phyloP scores from a whole-genome alignment of 2,888 invertebrate genomes.

The Cylindroiulus punctatus region DNA sequence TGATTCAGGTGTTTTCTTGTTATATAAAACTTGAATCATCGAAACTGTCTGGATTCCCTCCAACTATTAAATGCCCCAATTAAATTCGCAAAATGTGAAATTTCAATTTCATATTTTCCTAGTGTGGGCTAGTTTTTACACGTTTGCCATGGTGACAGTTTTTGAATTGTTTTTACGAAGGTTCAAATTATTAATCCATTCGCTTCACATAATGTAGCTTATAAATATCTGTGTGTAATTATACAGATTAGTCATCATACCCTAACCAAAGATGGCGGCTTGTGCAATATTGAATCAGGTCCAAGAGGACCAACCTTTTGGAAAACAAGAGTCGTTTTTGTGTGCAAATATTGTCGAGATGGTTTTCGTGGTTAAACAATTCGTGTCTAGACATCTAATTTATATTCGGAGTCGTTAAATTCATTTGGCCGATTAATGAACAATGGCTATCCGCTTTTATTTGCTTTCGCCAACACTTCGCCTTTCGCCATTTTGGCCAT shows the following conservation, averaged over 20 bases:
- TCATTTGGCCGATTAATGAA: conserved; percentile 42
- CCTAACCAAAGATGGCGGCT: too few species aligned
- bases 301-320: not conserved
- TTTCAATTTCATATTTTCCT: not conserved
- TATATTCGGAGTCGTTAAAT: conserved; percentile 45
- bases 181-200: too few species aligned
- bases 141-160: not conserved
- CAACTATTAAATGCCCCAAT: not conserved
- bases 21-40: not conserved
- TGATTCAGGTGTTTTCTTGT: too few species aligned
- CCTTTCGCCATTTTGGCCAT: conserved; percentile 42
- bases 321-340: not conserved
- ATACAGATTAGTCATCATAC: too few species aligned
- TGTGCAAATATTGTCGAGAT: conserved; percentile 12
- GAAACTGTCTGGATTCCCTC: not conserved
- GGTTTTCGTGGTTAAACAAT: not conserved
- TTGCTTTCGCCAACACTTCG: conserved; percentile 13
- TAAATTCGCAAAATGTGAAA: not conserved
- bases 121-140: not conserved
- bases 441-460: conserved; percentile 34
- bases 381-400: conserved; percentile 29
- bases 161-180: too few species aligned
- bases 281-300: too few species aligned
- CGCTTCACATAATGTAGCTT: too few species aligned
- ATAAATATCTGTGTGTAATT: too few species aligned